Base-by-base conservation (phyloP, 2,888 invertebrate species). In the Malacosoma neustria region DNA sequence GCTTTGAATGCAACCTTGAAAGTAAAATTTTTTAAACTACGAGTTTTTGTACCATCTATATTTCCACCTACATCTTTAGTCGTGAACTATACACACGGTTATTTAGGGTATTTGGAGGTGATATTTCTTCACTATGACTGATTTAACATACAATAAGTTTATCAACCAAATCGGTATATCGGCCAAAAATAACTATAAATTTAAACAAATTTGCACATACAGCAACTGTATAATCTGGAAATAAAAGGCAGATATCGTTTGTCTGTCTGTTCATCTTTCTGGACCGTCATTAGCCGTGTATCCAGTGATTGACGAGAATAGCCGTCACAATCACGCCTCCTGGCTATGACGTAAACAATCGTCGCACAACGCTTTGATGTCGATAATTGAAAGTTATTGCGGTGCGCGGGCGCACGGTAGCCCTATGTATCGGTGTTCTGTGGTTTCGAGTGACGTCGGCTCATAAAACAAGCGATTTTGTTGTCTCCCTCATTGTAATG, bases 361-460 rank as follows among this genome's bases (percentile, higher is more conserved):
- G 42, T 41, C 37, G 40, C 37, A 36, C 43, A 42, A 29, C 32
- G 48, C 50, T 57, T 54, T 52, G 54, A 51, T 46, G 51, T 49
- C 49, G 51, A 51, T 54, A 51, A 57, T 58, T 58, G 58, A 54
- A 49, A 60, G 52, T 61, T 60, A 60, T 58, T 43, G 54, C 22
- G 22, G 46, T 30, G 43, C 39, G 45, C 45, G 38, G 15, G 45
- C 43, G 46, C 41, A 48, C 46, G 36, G 50, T 48, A 50, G 51
- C 44, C 14, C 41, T 43, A 38, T 38, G 32, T 52, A 41, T 42
- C 41, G 43, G 39, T 39, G 43, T 41, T 45, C 45, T 38, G 29
- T 37, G 37, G 41, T 41, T 36, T 40, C 38, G 41, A 41, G 38
- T 34, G 13, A 34, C 22, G 29, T 39, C 4, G 32, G 43, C 53